Percentiles rank a stretch among this genome's conserved stretches.
Conservation (phyloP, 1,140 invertebrate genomes). For the Nixonia krombeini region DNA sequence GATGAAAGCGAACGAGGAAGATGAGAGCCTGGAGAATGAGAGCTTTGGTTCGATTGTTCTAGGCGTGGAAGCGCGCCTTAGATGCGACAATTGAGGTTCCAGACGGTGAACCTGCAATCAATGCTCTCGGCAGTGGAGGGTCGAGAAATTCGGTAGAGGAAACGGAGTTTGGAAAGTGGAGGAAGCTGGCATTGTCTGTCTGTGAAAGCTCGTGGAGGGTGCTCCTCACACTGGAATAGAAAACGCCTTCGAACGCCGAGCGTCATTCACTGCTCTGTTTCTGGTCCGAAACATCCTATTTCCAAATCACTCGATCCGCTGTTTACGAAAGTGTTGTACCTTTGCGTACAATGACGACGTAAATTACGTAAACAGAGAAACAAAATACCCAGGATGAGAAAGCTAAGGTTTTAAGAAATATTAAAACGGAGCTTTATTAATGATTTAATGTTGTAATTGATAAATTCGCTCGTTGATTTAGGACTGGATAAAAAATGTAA, state of each 20-base stretch:
- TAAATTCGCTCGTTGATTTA: too few species aligned
- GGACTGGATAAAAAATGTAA: too few species aligned
- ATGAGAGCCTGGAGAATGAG: constrained; percentile 6
- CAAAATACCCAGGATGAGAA: too few species aligned
- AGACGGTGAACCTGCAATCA: constrained; percentile 69
- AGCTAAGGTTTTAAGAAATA: too few species aligned
- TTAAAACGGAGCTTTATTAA: too few species aligned
- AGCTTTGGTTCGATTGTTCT: constrained; percentile 60
- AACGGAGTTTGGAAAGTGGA: constrained; percentile 53
- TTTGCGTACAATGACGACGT: too few species aligned
- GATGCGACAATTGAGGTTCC: constrained; percentile 69
- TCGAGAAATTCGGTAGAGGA: constrained; percentile 46
- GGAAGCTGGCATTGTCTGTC: constrained; percentile 62
- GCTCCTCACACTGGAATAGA: constrained; percentile 37
- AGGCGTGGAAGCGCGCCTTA: constrained; percentile 66
- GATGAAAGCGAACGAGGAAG: constrained; percentile 16
- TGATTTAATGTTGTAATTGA: too few species aligned
- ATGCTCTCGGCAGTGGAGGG: constrained; percentile 56
- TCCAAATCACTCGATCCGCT: constrained; percentile 46
- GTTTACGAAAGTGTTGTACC: constrained; percentile 27
- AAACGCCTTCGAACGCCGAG: too few species aligned
- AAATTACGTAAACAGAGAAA: too few species aligned
- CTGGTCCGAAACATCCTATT: constrained; percentile 25
- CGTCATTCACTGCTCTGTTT: constrained; percentile 2
- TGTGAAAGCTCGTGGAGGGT: constrained; percentile 61